Conservation (phyloP, 2,113 vertebrate species). For the Rhabdornis inornatus region DNA sequence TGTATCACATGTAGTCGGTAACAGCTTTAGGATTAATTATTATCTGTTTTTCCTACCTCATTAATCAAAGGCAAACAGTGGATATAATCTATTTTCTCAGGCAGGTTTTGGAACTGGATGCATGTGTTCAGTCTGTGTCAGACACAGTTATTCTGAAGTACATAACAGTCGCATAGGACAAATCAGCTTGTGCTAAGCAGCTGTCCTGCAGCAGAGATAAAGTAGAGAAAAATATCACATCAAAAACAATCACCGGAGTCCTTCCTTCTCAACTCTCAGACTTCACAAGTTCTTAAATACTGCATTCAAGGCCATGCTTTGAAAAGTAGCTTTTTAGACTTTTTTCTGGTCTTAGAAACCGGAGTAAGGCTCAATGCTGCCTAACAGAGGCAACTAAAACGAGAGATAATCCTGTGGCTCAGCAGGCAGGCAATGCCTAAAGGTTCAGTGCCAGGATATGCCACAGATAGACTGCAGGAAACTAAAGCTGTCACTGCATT, state of each 20-base stretch:
- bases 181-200: slow-evolving; percentile 33
- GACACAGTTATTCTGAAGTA: background rate
- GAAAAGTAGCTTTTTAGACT: background rate
- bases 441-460: background rate
- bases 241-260: background rate
- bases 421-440: background rate
- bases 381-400: background rate
- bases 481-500: background rate
- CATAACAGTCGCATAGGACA: accelerated
- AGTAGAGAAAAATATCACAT: background rate
- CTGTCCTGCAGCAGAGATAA: background rate
- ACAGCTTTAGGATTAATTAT: background rate
- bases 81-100: background rate
- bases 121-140: background rate
- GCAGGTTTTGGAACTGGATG: background rate
- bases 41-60: background rate
- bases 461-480: background rate
- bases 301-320: background rate
- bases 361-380: background rate
- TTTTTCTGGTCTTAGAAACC: background rate
- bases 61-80: background rate
- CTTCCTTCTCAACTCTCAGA: background rate
- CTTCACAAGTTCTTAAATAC: background rate
- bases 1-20: background rate
- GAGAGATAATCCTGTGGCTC: background rate